Conservation (phyloP, 1,140 invertebrate species). For the Eriosoma lanigerum region DNA sequence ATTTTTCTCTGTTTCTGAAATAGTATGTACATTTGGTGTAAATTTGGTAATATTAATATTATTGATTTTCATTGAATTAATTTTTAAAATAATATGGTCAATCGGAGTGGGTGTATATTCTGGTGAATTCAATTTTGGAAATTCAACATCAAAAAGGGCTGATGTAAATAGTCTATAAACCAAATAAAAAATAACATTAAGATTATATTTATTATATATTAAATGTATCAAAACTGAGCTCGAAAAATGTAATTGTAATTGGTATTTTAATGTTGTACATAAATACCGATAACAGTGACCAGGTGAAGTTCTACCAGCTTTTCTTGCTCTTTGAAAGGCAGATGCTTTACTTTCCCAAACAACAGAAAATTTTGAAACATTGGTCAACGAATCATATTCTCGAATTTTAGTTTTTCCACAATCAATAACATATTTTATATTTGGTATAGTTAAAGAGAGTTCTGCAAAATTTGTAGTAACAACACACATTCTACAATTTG, state of each 20-base stretch:
- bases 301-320: conserved; percentile 83
- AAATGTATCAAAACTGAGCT: too few species aligned
- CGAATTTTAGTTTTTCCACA: conserved; percentile 76
- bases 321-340: conserved; percentile 88
- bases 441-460: conserved; percentile 96
- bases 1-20: conserved; percentile 76
- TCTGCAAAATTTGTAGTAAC: conserved; percentile 97
- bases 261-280: background rate
- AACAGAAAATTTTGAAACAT: conserved; percentile 87
- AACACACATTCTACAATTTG: conserved; percentile 82
- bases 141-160: conserved; percentile 90
- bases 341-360: conserved; percentile 91
- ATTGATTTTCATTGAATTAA: conserved; percentile 95
- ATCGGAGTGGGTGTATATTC: conserved; percentile 90
- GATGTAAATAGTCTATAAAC: conserved; percentile 83
- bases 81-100: conserved; percentile 90
- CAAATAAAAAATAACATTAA: background rate
- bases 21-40: conserved; percentile 78
- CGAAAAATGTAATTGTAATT: background rate
- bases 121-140: conserved; percentile 76
- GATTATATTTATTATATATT: too few species aligned
- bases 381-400: conserved; percentile 69
- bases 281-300: conserved; percentile 87
- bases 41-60: conserved; percentile 96
- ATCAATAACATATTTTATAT: conserved; percentile 93